phyloP scores from a whole-genome alignment of 2,888 invertebrate genomes.

The Drosophila ezoana region DNA sequence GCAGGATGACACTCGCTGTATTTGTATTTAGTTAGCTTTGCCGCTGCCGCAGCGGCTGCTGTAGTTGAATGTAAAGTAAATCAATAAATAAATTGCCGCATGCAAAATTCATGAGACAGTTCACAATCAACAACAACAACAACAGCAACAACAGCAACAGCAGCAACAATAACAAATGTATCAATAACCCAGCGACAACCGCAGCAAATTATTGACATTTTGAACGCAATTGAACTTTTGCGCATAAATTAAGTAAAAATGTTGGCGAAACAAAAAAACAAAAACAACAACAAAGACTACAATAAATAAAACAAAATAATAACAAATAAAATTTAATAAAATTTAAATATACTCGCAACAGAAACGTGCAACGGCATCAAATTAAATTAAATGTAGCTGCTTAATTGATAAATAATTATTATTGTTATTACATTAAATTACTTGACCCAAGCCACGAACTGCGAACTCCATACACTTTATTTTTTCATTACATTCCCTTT shows the following conservation, averaged over 20 bases:
- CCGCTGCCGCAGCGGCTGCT: constrained; percentile 9
- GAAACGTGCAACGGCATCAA: constrained; percentile 21
- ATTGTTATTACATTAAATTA: constrained; percentile 58
- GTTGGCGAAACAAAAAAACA: not conserved
- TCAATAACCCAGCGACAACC: constrained; percentile 45
- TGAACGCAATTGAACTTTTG: constrained; percentile 77
- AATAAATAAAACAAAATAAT: constrained; percentile 6
- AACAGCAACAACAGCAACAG: constrained; percentile 15
- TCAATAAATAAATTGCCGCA: constrained; percentile 80
- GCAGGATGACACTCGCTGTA: constrained; percentile 32
- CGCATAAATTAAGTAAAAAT: constrained; percentile 65
- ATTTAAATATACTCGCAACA: constrained; percentile 17
- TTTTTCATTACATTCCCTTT: not conserved
- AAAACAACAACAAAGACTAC: too few relatives aligned
- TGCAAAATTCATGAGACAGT: constrained; percentile 74
- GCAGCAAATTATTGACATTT: constrained; percentile 74
- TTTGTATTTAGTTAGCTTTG: constrained; percentile 45
- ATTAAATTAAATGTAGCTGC: constrained; percentile 65
- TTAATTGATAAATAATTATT: constrained; percentile 77
- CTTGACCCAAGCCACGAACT: constrained; percentile 19
- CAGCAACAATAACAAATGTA: constrained; percentile 17
- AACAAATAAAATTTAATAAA: constrained; percentile 3
- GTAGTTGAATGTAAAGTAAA: constrained; percentile 58
- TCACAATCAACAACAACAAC: constrained; percentile 35
- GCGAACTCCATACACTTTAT: constrained; percentile 1